Base-by-base conservation (phyloP, 2,113 vertebrate genomes). In the Cardinalis cardinalis region DNA sequence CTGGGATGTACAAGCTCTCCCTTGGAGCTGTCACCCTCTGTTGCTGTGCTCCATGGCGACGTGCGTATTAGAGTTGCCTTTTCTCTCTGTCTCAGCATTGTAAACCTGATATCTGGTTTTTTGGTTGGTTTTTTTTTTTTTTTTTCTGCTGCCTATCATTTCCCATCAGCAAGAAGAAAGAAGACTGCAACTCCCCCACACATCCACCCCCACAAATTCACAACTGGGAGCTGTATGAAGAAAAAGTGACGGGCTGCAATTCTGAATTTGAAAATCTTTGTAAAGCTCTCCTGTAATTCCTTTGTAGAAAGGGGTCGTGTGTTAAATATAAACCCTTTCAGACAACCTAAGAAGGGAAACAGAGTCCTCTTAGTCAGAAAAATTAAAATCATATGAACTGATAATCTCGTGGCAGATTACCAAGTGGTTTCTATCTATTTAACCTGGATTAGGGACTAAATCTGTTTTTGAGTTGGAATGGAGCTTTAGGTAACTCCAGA, bases 261-360 rank as follows among this genome's bases (percentile, higher is more conserved):
- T 91, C 79, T 49, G 84, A 69, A 59, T 77, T 70, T 40, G 43
- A 84, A 72, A 77, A 48, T 77, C 66, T 74, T 85, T 6, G 3
- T 49, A 34, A 61, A 77, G 40, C 36, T 77, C 41, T 88, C 44
- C 65, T 44, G 52, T 81, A 86, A 84, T 70, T 88, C 53, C 23
- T 63, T 10, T 64, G n/a, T 60, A 46, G 40, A 91, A 76, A 68
- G 60, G 89, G 82, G 38, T 84, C 0, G 1, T 87, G 59, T 24
- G 59, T 66, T 91, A 95, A 92, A 95, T 84, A 93, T 73, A 94
- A 88, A 69, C 31, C 40, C 84, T 92, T 94, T 48, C 49, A 93
- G 79, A 25, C 56, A 90, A 43, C 29, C 18, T 32, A 85, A 82
- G 73, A 40, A 48, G 51, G 74, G 49, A 70, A 88, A 48, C 44